Percentiles rank a stretch among this genome's conserved stretches.
Conservation (phyloP, 2,113 vertebrate genomes). For the Crotalus helleri region DNA sequence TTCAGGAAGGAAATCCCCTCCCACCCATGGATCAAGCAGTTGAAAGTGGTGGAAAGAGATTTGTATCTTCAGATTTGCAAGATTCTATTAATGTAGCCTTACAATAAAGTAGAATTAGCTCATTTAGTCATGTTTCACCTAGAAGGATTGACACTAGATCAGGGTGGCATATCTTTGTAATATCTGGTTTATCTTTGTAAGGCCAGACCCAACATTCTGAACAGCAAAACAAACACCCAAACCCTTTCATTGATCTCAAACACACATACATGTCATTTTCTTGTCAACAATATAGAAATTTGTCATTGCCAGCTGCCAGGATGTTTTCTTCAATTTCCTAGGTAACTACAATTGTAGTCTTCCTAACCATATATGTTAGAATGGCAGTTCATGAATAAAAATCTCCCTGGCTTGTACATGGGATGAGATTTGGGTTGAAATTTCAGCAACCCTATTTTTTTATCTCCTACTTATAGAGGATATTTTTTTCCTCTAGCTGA, state of each 20-base stretch:
- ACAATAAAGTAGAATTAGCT: not conserved
- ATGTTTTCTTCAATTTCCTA: not conserved
- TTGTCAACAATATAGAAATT: not conserved
- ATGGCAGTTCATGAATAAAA: not conserved
- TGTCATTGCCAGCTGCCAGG: not conserved
- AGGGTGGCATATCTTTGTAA: not conserved
- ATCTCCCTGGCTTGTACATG: no score
- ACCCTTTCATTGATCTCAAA: not conserved
- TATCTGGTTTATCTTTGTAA: not conserved
- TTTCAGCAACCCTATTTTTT: not conserved
- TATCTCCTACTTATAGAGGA: not conserved
- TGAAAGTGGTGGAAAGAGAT: not conserved
- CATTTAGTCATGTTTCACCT: not conserved
- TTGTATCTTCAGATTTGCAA: not conserved
- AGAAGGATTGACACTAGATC: not conserved
- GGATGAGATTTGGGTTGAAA: not conserved
- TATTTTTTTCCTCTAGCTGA: not conserved
- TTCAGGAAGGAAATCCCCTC: no score
- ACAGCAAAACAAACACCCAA: not conserved
- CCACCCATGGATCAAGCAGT: not conserved
- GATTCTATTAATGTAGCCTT: not conserved
- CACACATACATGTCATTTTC: not conserved
- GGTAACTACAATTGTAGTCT: not conserved
- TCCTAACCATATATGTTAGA: not conserved
- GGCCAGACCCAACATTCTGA: not conserved